Conservation (phyloP, 2,888 invertebrate species). For the Stenchaetothrips biformis region DNA sequence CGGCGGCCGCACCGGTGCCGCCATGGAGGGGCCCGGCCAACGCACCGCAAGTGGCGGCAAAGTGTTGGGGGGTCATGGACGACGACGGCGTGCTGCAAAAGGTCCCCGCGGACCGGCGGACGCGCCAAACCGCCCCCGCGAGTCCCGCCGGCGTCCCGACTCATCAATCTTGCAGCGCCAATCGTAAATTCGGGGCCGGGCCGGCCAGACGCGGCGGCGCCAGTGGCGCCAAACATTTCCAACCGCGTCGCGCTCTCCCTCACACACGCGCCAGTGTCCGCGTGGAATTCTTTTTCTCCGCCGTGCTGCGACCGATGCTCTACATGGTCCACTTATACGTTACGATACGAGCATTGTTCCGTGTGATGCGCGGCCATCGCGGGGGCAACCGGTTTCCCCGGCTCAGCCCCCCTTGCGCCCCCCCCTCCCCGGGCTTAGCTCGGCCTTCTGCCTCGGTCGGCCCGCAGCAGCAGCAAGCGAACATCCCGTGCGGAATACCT, state of each 20-base stretch:
- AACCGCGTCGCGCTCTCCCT: no score
- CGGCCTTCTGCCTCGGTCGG: background rate
- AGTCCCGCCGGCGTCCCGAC: constrained; percentile 36
- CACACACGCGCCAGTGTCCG: no score
- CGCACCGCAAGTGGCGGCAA: background rate
- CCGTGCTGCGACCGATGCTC: no score
- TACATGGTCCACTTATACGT: background rate
- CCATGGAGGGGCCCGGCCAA: background rate
- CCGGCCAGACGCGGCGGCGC: constrained; percentile 3
- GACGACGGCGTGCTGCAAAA: background rate
- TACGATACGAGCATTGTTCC: background rate
- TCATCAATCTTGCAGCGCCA: constrained; percentile 25
- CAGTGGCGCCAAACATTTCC: constrained; percentile 29
- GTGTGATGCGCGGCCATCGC: background rate
- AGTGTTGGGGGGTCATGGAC: background rate
- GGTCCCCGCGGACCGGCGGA: background rate
- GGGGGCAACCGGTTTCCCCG: no score
- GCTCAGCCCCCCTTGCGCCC: no score
- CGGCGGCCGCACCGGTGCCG: no score
- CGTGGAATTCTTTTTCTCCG: no score
- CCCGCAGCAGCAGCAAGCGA: constrained; percentile 28
- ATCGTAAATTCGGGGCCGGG: constrained; percentile 35
- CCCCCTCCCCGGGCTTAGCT: background rate
- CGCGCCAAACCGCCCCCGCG: constrained; percentile 34
- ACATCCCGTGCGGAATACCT: constrained; percentile 42